Evolutionary conservation across 2,113 vertebrate genomes (phyloP).

Genomic region (Triplophysa tibetana): DNA sequence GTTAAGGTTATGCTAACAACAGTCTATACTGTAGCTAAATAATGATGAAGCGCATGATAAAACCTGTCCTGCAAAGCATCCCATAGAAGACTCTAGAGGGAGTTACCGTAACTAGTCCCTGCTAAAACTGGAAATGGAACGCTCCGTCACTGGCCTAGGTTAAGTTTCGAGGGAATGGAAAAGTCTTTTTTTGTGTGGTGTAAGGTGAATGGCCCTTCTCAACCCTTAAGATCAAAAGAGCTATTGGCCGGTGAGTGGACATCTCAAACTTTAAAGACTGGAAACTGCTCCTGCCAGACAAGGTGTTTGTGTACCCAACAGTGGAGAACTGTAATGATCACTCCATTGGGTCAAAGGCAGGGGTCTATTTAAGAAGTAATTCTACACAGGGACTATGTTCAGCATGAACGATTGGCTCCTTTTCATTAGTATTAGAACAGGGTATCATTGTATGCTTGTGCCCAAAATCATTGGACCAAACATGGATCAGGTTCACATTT

Average conservation of each 20-base stretch:
- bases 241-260: constrained; percentile 16
- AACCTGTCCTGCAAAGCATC: not conserved
- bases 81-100: constrained; percentile 3
- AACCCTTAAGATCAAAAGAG: constrained; percentile 31
- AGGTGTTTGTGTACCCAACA: constrained; percentile 38
- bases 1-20: not conserved
- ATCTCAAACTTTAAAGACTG: constrained; percentile 55
- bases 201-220: constrained; percentile 32
- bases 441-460: constrained; percentile 4
- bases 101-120: not conserved
- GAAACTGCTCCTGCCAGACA: constrained; percentile 40
- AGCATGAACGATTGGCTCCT: not conserved
- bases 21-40: not conserved
- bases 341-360: constrained; percentile 41
- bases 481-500: not conserved
- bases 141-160: constrained; percentile 35
- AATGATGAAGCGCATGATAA: not conserved
- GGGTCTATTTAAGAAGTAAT: constrained; percentile 34
- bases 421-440: not conserved
- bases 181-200: constrained; percentile 39
- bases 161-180: constrained; percentile 50
- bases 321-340: constrained; percentile 35
- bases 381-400: constrained; percentile 33
- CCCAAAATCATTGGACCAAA: not conserved
- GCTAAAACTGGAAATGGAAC: constrained; percentile 32